Base-by-base conservation (phyloP, 2,888 invertebrate species). In the Acronicta aceris region DNA sequence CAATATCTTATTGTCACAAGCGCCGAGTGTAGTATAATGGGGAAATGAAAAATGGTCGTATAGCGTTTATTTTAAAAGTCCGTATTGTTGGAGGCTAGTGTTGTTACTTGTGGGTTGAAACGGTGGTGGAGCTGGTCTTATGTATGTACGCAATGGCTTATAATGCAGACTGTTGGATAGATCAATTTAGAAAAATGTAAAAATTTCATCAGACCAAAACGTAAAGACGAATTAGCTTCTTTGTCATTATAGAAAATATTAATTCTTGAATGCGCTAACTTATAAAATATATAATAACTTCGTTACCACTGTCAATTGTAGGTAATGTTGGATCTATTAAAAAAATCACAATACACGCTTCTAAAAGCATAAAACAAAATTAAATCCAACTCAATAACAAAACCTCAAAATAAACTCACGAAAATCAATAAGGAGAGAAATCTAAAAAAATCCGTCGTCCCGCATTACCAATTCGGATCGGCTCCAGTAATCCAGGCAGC, bases 381-480 rank as follows among this genome's bases (percentile, higher is more conserved):
- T 59, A 49, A 36, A 46, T 53, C 55, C 55, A 58, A 52, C 46
- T 45, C 46, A 46, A 54, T 54, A 45, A 9, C 42, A 68, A 62
- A 78, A 81, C 71, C 79, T 55, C 48, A 71, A 78, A 81, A 78
- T 66, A 68, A 62, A 57, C 79, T 68, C 57, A 67, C 69, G 65
- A 77, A 82, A 86, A 84, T 82, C 77, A 86, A 84, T 79, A 72
- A 68, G 66, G 50, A 61, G 76, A 74, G 76, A 46, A 69, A 62
- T 41, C 50, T 59, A 56, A 48, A 57, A 71, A 45, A 50, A 21
- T 17, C 33, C 65, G 59, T 58, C 60, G 54, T 33, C 33, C 78
- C 76, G 78, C 83, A 85, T 83, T 82, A 87, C 87, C 89, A 88
- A 92, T 91, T 89, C 89, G 87, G 87, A 85, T 86, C 80, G 82